Base-by-base conservation (phyloP, 2,113 vertebrate genomes). In the Podarcis muralis region DNA sequence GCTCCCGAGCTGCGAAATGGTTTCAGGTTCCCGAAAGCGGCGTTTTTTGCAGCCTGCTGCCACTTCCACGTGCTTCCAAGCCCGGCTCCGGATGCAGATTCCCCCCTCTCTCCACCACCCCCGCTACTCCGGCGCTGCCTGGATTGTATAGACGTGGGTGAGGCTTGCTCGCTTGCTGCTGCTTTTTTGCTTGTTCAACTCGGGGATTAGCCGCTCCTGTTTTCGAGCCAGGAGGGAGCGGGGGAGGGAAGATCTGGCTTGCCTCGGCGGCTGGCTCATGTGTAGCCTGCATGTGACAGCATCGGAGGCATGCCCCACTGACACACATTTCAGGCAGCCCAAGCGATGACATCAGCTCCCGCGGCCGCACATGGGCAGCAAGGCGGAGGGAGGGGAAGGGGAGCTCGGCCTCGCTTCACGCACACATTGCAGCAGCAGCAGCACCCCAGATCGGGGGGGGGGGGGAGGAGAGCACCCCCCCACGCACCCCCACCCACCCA, bases 211-310 rank as follows among this genome's bases (percentile, higher is more conserved):
- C 71, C 22, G 59, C 71, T 57, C 59, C 85, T 69, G 25, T 57
- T 75, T 75, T 8, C 23, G 13, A 40, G 79, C 71, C n/a, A 43
- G 89, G 25, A 22, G 35, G 74, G 80, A 62, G 85, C 80, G 85
- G 72, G 35, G 79, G 84, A 66, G 85, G 30, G 32, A 18, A 43
- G 85, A 1, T 68, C 62, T 71, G 81, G 89, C 89, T n/a, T 43
- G 53, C 79, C 84, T 37, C 6, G 4, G 85, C 23, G 40, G n/a
- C 40, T 79, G 81, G 89, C 89, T 90, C 90, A 27, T 90, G 90
- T 81, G 86, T n/a, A 75, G 90, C 65, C 86, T 9, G 86, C 90
- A 90, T 88, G 90, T 90, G 90, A 90, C 86, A 65, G 86, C 20
- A 66, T 74, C 82, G 43, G 27, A 71, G 37, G 84, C 89, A 53